Base-by-base conservation (phyloP, 92 coral and sea anemone genomes). In the Actinostola sp. region DNA sequence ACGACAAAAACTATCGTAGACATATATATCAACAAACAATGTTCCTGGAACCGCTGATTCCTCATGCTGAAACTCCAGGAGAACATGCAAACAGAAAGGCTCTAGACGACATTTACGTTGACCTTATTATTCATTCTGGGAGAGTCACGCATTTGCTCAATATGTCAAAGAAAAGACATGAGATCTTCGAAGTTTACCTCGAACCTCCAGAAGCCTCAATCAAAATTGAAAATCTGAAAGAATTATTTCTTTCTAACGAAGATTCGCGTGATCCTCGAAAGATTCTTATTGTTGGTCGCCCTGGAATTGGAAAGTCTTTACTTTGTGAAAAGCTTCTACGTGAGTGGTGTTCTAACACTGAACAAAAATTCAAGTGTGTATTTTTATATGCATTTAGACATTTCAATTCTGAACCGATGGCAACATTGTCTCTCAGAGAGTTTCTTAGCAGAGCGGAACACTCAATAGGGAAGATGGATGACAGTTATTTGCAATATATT, bases 301-400 rank as follows among this genome's bases (percentile, higher is more conserved):
- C 91, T 0, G 91, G 91, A 25, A 76, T 86, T 43, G 91, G 91
- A 21, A 86, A 86, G 49, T 56, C 91, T 21, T 42, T 81, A 13
- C 54, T 86, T 17, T 74, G 83, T 21, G 28, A 59, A 56, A 86
- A 76, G 50, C 33, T 86, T 48, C 19, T 71, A 36, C 75, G 67
- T 54, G 84, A 86, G 35, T 76, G 82, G 87, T 51, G n/a, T 55
- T 21, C 62, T 71, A 20, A 11, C 15, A 9, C 28, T 31, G 31
- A 55, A 0, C 59, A 23, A 2, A 36, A 25, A 54, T 75, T 72
- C 39, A 56, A 67, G 31, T 39, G 23, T 45, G 58, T 62, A 17
- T 74, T 75, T 51, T 43, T 75, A n/a, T 69, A 67, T 44, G 51
- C 45, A 26, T 80, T 86, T 42, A 54, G 91, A 75, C 55, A 66